Percentiles rank a stretch among this genome's conserved stretches.
These are phyloP conservation scores for Parnassius orleans DNA, from an alignment of 2,888 invertebrate genomes.

Conservation along the genomic window DNA sequence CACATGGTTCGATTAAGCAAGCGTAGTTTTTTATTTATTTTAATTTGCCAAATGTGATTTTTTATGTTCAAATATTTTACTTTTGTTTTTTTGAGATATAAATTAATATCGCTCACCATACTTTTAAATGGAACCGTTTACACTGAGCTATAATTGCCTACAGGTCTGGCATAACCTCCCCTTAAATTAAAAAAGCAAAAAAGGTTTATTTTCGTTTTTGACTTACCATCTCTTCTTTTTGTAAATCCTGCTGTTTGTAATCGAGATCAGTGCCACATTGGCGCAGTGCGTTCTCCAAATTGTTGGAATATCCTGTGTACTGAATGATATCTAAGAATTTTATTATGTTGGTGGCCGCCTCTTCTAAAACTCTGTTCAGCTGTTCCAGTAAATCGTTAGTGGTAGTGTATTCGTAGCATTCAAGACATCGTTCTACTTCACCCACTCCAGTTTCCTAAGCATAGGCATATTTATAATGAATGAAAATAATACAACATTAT, in stretches of 20 bases:
- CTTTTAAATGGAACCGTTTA: no score
- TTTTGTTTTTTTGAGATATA: no score
- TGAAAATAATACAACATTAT: no score
- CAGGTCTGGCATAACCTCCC: no score
- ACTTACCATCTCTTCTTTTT: constrained; percentile 59
- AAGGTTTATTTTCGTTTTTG: no score
- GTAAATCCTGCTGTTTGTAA: constrained; percentile 49
- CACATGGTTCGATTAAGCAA: no score
- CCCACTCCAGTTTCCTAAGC: constrained; percentile 42
- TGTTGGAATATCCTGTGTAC: constrained; percentile 29
- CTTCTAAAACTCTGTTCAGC: constrained; percentile 45
- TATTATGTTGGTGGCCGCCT: constrained; percentile 43
- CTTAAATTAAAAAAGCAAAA: no score
- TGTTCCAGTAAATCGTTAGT: constrained; percentile 43
- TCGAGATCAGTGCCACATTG: constrained; percentile 55
- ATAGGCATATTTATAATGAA: background rate
- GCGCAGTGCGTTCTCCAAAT: constrained; percentile 31
- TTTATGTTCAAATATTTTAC: no score
- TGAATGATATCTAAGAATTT: constrained; percentile 51
- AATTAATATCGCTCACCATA: no score
- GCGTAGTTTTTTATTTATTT: no score
- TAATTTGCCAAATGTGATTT: no score
- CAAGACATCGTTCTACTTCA: constrained; percentile 45
- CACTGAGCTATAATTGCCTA: no score
- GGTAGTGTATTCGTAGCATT: constrained; percentile 37